phyloP scores from a whole-genome alignment of 1,140 invertebrate genomes.

The Drosophila repletoides region DNA sequence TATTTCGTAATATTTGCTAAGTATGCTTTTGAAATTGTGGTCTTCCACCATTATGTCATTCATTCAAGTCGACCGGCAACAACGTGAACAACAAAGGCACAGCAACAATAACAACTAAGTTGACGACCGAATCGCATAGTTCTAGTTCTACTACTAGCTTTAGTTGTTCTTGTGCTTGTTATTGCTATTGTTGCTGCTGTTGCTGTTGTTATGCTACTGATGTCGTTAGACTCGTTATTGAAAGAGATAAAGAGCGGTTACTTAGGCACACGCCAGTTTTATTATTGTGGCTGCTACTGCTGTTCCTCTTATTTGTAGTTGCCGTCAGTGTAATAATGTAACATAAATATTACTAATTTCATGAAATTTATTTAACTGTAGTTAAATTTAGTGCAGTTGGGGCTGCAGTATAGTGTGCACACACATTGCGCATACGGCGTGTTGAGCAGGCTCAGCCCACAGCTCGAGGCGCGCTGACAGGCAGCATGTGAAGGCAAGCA shows the following conservation, averaged over 20 bases:
- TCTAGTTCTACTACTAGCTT: conserved; percentile 32
- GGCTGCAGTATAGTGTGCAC: conserved; percentile 15
- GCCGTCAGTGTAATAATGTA: conserved; percentile 66
- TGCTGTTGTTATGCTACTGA: conserved; percentile 33
- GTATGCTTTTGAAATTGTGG: conserved; percentile 80
- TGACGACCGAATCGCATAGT: conserved; percentile 56
- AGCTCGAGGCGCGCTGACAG: conserved; percentile 66
- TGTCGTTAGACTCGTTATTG: conserved; percentile 76
- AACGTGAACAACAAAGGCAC: conserved; percentile 19
- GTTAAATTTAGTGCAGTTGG: conserved; percentile 70
- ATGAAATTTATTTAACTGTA: conserved; percentile 74
- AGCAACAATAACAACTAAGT: conserved; percentile 26
- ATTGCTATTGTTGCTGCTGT: conserved; percentile 15
- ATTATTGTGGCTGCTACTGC: conserved; percentile 44
- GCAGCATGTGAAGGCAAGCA: conserved; percentile 11
- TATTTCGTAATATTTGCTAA: conserved; percentile 80
- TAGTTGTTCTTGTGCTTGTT: conserved; percentile 20
- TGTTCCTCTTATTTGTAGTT: conserved; percentile 49
- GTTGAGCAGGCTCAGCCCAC: conserved; percentile 44
- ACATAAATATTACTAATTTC: conserved; percentile 80
- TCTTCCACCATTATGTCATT: conserved; percentile 80
- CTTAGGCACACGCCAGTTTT: conserved; percentile 68
- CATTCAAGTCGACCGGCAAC: conserved; percentile 52
- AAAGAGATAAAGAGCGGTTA: conserved; percentile 78
- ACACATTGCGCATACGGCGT: conserved; percentile 67